Conservation (phyloP, 2,797 vertebrate genomes). For the Hozukius guyotensis region DNA sequence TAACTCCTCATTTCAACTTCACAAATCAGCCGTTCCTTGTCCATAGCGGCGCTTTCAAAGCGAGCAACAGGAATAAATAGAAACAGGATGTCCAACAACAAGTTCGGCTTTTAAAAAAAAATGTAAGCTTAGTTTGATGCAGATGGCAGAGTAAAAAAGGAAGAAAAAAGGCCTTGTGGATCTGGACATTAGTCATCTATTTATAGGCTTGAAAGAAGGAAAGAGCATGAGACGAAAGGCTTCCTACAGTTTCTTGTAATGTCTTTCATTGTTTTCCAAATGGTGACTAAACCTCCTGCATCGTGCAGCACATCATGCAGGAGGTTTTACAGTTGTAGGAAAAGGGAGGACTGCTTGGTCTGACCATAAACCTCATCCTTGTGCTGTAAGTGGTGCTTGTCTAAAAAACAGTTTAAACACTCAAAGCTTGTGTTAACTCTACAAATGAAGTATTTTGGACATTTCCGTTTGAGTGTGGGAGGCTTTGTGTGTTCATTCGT, state of each 20-base stretch:
- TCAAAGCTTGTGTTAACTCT: slow-evolving; percentile 34
- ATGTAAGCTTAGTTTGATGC: background rate
- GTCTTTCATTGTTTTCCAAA: slow-evolving; percentile 58
- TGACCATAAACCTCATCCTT: slow-evolving; percentile 56
- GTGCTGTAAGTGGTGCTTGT: slow-evolving; percentile 13
- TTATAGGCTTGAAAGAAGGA: slow-evolving; percentile 17
- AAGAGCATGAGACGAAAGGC: slow-evolving; percentile 35
- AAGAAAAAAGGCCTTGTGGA: background rate
- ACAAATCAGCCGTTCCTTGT: too few species aligned
- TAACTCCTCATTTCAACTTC: too few species aligned
- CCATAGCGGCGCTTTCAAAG: too few species aligned
- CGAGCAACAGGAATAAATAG: too few species aligned
- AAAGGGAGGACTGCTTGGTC: background rate
- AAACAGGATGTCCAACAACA: too few species aligned
- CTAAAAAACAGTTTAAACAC: slow-evolving; percentile 34
- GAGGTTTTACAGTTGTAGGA: slow-evolving; percentile 18
- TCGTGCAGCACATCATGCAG: slow-evolving; percentile 39
- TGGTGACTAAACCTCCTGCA: slow-evolving; percentile 39
- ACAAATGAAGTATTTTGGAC: slow-evolving; percentile 29
- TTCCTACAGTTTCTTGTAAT: slow-evolving; percentile 39
- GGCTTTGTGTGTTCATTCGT: slow-evolving; percentile 9
- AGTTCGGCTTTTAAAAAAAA: background rate
- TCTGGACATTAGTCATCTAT: slow-evolving; percentile 30
- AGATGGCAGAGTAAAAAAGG: background rate
- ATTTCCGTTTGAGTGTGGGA: slow-evolving; percentile 38